Base-by-base conservation (phyloP, 2,888 invertebrate species). In the Corythucha ciliata region DNA sequence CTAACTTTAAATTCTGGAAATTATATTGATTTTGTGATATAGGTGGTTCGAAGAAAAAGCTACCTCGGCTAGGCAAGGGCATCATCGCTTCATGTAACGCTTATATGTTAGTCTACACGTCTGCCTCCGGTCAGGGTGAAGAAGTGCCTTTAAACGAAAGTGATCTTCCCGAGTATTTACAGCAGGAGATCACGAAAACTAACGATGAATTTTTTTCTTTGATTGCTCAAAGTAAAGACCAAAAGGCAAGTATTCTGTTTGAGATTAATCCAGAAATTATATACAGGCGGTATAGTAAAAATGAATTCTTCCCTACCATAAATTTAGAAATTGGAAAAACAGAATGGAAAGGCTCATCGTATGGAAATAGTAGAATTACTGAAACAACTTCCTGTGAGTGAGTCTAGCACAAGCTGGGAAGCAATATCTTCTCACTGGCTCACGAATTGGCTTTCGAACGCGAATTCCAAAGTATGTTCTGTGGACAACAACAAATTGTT, bases 41-140 rank as follows among this genome's bases (percentile, higher is more conserved):
- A 51, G 55, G 56, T 27, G 63, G 24, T 66, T 66, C 55, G 60
- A 64, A 48, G 58, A 60, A 55, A 56, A 70, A 62, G 62, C 66
- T 40, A 16, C 66, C 66, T 1, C 64, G 67, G 40, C 62, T 68
- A 39, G 68, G 68, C 22, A 71, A 71, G 60, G 71, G 70, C 25
- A 68, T 64, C 55, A 69, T 75, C 39, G 67, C 71, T 1, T 78
- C 78, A 2, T 72, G 72, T 53, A 75, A 76, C 56, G 77, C 78
- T 1, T 79, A 78, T 61, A 78, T 78, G 78, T 66, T 79, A 58
- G 77, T 78, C 2, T 79, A 79, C 62, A 73, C 71, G 14, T 42
- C 42, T 12, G 54, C 27, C 8, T 48, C 53, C 6, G 29, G 36
- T 20, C 24, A 27, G 34, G 39, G 46, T 7, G 25, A 16, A 25